Conservation (phyloP, 2,797 vertebrate genomes). For the Myoxocephalus aenaeus region DNA sequence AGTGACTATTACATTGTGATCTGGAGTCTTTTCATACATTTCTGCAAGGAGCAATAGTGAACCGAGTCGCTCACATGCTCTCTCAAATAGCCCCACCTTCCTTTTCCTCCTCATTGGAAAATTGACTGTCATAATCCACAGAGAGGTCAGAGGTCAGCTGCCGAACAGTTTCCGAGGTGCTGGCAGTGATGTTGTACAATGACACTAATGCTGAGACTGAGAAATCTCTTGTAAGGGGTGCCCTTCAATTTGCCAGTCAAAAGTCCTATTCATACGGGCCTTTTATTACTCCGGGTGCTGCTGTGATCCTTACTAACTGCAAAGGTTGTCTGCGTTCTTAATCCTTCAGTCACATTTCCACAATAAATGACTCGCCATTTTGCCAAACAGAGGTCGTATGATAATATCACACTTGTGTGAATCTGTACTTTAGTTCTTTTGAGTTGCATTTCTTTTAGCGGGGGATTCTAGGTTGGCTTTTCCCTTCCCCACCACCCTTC, state of each 20-base stretch:
- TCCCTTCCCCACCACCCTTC: slow-evolving; percentile 1
- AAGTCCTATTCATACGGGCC: slow-evolving; percentile 27
- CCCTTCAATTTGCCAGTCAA: slow-evolving; percentile 49
- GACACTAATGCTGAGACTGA: slow-evolving; percentile 32
- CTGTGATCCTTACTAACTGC: slow-evolving; percentile 41
- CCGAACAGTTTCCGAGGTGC: neutral
- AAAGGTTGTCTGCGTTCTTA: slow-evolving; percentile 26
- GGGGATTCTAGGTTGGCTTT: slow-evolving; percentile 22
- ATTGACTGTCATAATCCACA: slow-evolving; percentile 7
- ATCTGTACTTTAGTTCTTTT: slow-evolving; percentile 27
- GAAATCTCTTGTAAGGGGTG: slow-evolving; percentile 26
- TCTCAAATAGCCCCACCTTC: neutral
- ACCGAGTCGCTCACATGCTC: neutral
- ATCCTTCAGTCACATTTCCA: slow-evolving; percentile 10
- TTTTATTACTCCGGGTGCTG: slow-evolving; percentile 26
- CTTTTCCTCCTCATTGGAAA: neutral
- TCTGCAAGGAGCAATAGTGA: slow-evolving; percentile 6
- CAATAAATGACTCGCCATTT: slow-evolving; percentile 17
- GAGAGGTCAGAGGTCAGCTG: slow-evolving; percentile 38
- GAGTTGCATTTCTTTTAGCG: slow-evolving; percentile 6
- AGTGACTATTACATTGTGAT: neutral
- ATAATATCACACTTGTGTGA: slow-evolving; percentile 15
- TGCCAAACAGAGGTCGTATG: slow-evolving; percentile 24
- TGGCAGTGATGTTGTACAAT: slow-evolving; percentile 27
- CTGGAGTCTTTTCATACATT: neutral